Base-by-base conservation (phyloP, 2,888 invertebrate genomes). In the Temnothorax ravouxi region DNA sequence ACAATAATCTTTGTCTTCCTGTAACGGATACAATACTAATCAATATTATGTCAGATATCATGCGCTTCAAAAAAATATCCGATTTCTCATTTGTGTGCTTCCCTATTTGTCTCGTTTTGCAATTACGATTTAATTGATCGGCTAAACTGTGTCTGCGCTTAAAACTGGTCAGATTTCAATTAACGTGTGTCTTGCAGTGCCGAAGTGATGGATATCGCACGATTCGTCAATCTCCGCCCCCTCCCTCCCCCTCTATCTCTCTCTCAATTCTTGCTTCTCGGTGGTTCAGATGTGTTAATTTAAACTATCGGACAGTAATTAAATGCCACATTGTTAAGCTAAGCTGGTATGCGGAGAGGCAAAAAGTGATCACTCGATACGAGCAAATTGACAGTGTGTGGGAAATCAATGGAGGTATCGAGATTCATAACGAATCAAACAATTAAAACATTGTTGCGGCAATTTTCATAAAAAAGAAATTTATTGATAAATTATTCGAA, bases 121-220 rank as follows among this genome's bases (percentile, higher is more conserved):
- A 76, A 86, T 87, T 83, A 82, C 77, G 52, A 81, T 83, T 85
- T 87, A 87, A 86, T 88, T 83, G 84, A 86, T 84, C 67, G 74
- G 41, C 38, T 83, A 67, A 86, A 83, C 84, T 86, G 77, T 83
- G 72, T 84, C 83, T 77, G 59, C 77, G 50, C 69, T 86, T 76
- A 69, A 82, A 79, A 83, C 59, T 64, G 80, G 15, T 52, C 64
- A 72, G 76, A 71, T 83, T 76, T 72, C 76, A 84, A 84, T 84
- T 84, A 84, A 84, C 59, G 38, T 38, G 76, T 66, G 34, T 62
- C 80, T 80, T 21, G 21, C 62, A 67, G 38, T 61, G n/a, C 21
- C 41, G 69, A 54, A 75, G n/a, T 72, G 81, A 15, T 62, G 47
- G 21, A 29, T 75, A 54, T 75, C 21, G 34, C 50, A 61, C 52